phyloP scores from a whole-genome alignment of 2,113 vertebrate genomes.

The Laticauda colubrina region DNA sequence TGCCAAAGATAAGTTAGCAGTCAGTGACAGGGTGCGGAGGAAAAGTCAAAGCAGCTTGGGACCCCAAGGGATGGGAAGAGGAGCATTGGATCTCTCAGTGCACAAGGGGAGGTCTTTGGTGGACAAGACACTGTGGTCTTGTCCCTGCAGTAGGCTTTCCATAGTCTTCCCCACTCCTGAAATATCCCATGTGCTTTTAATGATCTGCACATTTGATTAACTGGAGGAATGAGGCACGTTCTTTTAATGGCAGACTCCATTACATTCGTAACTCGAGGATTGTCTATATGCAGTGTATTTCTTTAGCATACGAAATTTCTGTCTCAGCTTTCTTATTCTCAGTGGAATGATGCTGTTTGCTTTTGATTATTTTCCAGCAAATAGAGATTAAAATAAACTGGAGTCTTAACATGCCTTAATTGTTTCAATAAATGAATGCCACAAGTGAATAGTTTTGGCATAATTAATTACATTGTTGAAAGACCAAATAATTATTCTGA shows the following conservation, averaged over 20 bases:
- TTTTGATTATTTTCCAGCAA: slow-evolving; percentile 21
- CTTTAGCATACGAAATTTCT: neutral
- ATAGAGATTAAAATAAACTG: slow-evolving; percentile 38
- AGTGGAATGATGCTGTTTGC: neutral
- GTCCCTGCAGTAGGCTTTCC: neutral
- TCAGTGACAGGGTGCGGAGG: neutral
- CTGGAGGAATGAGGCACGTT: neutral
- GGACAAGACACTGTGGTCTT: neutral
- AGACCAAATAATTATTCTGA: slow-evolving; percentile 12
- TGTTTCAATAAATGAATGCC: slow-evolving; percentile 24
- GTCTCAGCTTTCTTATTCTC: neutral
- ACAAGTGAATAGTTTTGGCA: slow-evolving; percentile 42
- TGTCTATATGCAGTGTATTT: neutral
- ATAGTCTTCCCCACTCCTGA: neutral
- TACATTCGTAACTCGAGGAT: neutral
- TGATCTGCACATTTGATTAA: neutral
- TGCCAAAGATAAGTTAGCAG: neutral
- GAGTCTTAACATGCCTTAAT: slow-evolving; percentile 49
- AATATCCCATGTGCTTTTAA: neutral
- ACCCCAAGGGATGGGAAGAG: neutral
- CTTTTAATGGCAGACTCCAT: neutral
- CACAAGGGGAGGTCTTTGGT: neutral
- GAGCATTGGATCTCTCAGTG: neutral
- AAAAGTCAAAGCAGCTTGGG: neutral
- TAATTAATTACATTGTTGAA: slow-evolving; percentile 37